Conservation (phyloP, 1,140 invertebrate genomes). For the Venustaconcha ellipsiformis region DNA sequence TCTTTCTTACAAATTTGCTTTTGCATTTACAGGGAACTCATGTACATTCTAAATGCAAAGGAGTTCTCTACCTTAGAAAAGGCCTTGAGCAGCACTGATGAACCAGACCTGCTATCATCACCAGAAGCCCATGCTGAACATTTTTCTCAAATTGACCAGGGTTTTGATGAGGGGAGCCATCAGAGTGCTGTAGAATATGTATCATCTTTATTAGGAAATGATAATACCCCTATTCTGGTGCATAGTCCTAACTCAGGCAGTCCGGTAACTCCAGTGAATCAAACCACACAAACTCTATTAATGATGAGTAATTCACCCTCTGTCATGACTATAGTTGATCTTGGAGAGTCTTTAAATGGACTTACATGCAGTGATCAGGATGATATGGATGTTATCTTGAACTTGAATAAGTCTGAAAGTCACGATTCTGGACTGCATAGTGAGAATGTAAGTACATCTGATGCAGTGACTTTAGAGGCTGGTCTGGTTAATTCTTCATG, state of each 20-base stretch:
- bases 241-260: conserved; percentile 38
- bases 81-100: conserved; percentile 90
- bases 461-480: conserved; percentile 30
- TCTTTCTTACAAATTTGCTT: background rate
- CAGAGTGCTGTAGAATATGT: conserved; percentile 7
- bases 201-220: too few species aligned
- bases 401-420: conserved; percentile 60
- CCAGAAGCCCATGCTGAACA: conserved; percentile 21
- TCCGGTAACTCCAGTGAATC: conserved; percentile 44
- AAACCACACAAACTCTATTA: background rate
- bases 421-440: conserved; percentile 62
- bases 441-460: conserved; percentile 58
- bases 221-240: conserved; percentile 20
- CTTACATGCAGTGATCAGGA: background rate
- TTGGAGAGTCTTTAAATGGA: background rate
- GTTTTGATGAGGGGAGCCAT: conserved; percentile 39
- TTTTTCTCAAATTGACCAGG: conserved; percentile 38
- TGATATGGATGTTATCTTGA: conserved; percentile 3
- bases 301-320: conserved; percentile 8
- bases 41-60: conserved; percentile 86
- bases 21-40: conserved; percentile 76
- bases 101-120: conserved; percentile 69
- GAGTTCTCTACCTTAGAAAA: conserved; percentile 89
- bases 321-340: conserved; percentile 13
- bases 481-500: background rate